Evolutionary conservation across 2,113 vertebrate genomes (phyloP).

Genomic region (Scolopax mira): DNA sequence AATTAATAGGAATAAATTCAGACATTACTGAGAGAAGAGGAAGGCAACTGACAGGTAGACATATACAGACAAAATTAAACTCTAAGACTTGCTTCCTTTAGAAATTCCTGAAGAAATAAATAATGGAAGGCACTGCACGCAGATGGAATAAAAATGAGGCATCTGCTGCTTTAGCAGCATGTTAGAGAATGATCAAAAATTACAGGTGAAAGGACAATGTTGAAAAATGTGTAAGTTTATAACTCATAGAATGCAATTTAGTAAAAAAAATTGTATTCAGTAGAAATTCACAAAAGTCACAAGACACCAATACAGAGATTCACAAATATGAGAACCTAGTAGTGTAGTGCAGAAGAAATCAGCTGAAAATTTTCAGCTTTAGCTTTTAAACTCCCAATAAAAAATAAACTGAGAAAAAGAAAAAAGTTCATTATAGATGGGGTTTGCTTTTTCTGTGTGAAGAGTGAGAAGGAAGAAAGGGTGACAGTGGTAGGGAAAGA

Average conservation of each 20-base stretch:
- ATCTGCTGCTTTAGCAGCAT: background rate
- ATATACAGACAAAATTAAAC: conserved; percentile 33
- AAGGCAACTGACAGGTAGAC: conserved; percentile 26
- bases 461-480: background rate
- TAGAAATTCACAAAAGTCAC: background rate
- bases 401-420: background rate
- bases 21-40: background rate
- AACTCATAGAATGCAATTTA: background rate
- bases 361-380: background rate
- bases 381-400: background rate
- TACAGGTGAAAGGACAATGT: background rate
- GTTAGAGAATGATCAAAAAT: background rate
- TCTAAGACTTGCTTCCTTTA: background rate
- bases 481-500: background rate
- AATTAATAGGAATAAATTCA: background rate
- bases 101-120: conserved; percentile 29
- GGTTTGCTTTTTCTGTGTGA: background rate
- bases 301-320: background rate
- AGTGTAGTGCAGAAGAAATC: background rate
- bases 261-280: background rate
- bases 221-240: background rate
- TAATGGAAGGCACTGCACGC: background rate
- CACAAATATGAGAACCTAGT: background rate
- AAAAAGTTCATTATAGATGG: background rate
- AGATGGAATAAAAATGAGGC: background rate